These are phyloP conservation scores for Tetragnatha versicolor DNA, from an alignment of 1,140 invertebrate species.

Conservation along the genomic window DNA sequence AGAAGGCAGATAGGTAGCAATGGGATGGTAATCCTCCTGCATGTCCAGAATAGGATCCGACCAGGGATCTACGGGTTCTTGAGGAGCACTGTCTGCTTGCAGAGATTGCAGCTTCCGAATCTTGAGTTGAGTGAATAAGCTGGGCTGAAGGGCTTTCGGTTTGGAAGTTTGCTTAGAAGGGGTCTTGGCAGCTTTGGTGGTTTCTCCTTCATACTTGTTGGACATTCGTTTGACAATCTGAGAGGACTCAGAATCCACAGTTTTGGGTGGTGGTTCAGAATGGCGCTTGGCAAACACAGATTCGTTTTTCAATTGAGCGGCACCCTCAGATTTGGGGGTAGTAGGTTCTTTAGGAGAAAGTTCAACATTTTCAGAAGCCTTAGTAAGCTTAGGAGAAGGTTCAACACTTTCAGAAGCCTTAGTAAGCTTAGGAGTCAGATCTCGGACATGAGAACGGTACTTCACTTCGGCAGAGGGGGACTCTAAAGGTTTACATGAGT, in stretches of 20 bases:
- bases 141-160: constrained; percentile 35
- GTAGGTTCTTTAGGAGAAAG: background rate
- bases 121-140: constrained; percentile 54
- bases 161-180: constrained; percentile 1
- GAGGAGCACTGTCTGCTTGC: constrained; percentile 16
- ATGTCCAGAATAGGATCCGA: constrained; percentile 55
- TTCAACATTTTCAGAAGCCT: background rate
- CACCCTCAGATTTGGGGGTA: too few relatives aligned
- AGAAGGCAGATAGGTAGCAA: constrained; percentile 2
- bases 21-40: constrained; percentile 51
- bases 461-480: constrained; percentile 21
- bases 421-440: constrained; percentile 20
- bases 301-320: background rate
- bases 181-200: background rate
- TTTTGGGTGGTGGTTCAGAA: constrained; percentile 44
- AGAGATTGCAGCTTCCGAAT: constrained; percentile 52
- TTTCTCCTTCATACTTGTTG: constrained; percentile 23
- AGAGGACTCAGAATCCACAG: background rate
- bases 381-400: background rate
- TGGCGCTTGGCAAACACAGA: background rate
- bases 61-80: constrained; percentile 51
- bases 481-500: constrained; percentile 8
- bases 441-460: constrained; percentile 7
- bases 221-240: constrained; percentile 28
- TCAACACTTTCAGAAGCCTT: background rate